Conservation (phyloP, 2,113 vertebrate genomes). For the Lampris megalopsis region DNA sequence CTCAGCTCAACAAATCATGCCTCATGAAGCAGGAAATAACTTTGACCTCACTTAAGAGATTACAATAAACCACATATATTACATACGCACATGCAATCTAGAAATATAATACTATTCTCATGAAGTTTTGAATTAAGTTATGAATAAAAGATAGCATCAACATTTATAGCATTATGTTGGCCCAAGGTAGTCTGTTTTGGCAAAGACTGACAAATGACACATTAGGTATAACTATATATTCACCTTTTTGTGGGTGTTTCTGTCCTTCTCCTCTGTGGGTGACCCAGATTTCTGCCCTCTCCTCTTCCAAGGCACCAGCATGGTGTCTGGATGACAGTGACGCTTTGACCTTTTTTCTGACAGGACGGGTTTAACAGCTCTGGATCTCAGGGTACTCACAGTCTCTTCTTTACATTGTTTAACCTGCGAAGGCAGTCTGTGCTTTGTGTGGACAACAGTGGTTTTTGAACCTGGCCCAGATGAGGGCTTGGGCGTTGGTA, state of each 20-base stretch:
- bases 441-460: background rate
- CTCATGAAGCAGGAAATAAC: background rate
- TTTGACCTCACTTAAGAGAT: background rate
- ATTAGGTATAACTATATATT: slow-evolving; percentile 18
- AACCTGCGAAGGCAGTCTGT: background rate
- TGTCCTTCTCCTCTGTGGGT: slow-evolving; percentile 1
- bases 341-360: slow-evolving; percentile 48
- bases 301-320: slow-evolving; percentile 73
- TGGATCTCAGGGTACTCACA: slow-evolving; percentile 9
- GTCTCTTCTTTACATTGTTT: slow-evolving; percentile 7
- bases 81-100: too few relatives aligned
- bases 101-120: too few relatives aligned
- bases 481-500: background rate
- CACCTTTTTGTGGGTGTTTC: slow-evolving; percentile 75
- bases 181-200: too few relatives aligned
- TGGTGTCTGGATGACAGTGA: slow-evolving; percentile 50
- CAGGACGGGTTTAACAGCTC: slow-evolving; percentile 37
- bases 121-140: background rate
- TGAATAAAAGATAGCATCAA: background rate
- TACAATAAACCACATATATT: background rate
- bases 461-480: background rate
- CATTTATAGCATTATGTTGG: background rate
- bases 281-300: background rate
- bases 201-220: background rate
- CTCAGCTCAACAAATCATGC: background rate